A percentile compares a stretch with the other conserved stretches of the same genome.
phyloP scores from a whole-genome alignment of 1,140 invertebrate species.

The Sesamia nonagrioides region DNA sequence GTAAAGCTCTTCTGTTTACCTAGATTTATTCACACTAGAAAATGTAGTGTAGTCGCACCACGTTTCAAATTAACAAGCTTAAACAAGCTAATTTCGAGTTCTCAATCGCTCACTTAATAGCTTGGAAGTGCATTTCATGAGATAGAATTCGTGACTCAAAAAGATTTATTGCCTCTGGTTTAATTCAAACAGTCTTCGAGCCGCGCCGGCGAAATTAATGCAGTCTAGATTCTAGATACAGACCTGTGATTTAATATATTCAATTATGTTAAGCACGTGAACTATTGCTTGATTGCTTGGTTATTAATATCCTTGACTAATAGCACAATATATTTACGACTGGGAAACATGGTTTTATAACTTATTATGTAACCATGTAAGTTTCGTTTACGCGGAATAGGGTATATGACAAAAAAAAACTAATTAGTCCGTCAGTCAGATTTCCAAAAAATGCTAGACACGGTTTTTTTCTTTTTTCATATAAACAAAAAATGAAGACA shows the following conservation, averaged over 20 bases:
- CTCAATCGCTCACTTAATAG: constrained; percentile 55
- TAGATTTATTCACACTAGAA: constrained; percentile 27
- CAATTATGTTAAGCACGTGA: constrained; percentile 41
- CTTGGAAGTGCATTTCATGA: constrained; percentile 58
- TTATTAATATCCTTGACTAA: constrained; percentile 1
- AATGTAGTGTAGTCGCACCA: not conserved
- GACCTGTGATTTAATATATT: constrained; percentile 34
- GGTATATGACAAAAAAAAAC: too few relatives aligned
- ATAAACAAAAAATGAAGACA: too few relatives aligned
- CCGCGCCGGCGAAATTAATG: constrained; percentile 49
- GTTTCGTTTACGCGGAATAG: too few relatives aligned
- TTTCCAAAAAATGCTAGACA: too few relatives aligned
- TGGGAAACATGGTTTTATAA: too few relatives aligned
- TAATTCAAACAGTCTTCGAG: constrained; percentile 42
- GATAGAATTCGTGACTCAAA: constrained; percentile 63
- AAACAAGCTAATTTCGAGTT: constrained; percentile 39
- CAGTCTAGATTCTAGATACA: constrained; percentile 37
- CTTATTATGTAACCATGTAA: too few relatives aligned
- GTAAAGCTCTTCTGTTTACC: constrained; percentile 21
- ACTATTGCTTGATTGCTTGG: constrained; percentile 25
- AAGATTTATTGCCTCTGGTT: constrained; percentile 58
- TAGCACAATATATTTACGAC: too few relatives aligned
- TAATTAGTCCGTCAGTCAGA: too few relatives aligned
- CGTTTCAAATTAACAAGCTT: constrained; percentile 31
- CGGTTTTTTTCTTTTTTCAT: too few relatives aligned